Evolutionary conservation across 2,113 vertebrate species (phyloP), one percentile per base, ranked within the genome.

Genomic region (Tragelaphus buxtoni): DNA sequence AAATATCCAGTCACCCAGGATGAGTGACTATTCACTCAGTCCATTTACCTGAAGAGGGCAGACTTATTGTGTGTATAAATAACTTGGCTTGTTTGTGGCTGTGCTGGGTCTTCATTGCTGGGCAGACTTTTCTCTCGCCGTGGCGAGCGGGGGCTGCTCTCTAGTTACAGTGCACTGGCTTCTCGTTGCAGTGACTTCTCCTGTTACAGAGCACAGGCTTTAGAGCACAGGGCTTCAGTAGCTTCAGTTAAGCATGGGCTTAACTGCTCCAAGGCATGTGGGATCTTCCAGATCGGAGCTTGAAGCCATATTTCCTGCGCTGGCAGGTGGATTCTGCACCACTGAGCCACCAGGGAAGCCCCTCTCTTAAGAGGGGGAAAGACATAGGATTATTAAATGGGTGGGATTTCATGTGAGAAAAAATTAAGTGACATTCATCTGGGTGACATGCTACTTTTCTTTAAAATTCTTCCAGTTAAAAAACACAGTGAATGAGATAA

Each of bases 401-500:
- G 26, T 17, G 13, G 0, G 65, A 17, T 35, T 30, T 93, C 58
- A 8, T 28, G 14, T 47, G 65, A 79, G 51, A 4, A 39, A 55
- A 77, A 51, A 32, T 72, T 42, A 56, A 72, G 72, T 91, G 58
- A 58, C 9, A 7, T 63, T 94, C 47, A 82, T 76, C 81, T 76
- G 55, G 90, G 32, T 65, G 26, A n/a, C 6, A 12, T 45, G 56
- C 74, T 93, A 5, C 35, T 90, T 95, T 84, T n/a, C 58, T 84
- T 56, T 35, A 88, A 91, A 84, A 93, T 86, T 88, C 28, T 77
- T 86, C 39, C 35, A 7, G 24, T 83, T 90, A 61, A 96, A 88
- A 82, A 79, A n/a, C 14, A 45, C 63, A 60, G 76, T 69, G 42
- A 91, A 20, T 56, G 24, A 58, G 30, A 47, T 45, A 65, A 35